Percentiles rank a stretch among this genome's conserved stretches.
Conservation (phyloP, 2,113 vertebrate genomes). For the Plotosus lineatus region DNA sequence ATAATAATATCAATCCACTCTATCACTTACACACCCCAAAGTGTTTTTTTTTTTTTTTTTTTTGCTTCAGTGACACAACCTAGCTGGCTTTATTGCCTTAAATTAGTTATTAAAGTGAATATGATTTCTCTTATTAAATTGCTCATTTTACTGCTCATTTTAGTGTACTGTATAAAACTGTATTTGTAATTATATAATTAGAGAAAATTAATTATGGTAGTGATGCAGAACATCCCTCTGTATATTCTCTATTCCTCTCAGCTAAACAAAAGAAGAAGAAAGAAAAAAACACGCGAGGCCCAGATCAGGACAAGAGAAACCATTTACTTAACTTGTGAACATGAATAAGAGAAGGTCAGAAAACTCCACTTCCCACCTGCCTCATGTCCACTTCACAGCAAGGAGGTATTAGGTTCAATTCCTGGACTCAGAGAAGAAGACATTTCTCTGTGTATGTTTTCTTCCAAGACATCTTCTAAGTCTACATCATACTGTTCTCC, state of each 20-base stretch:
- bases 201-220: background rate
- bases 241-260: background rate
- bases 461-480: no score
- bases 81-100: background rate
- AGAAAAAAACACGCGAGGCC: background rate
- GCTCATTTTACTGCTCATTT: background rate
- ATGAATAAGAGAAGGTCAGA: background rate
- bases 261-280: background rate
- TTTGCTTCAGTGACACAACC: background rate
- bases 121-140: background rate
- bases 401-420: no score
- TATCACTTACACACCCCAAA: background rate
- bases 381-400: no score
- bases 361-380: no score
- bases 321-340: conserved; percentile 3
- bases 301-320: background rate
- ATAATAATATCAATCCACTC: background rate
- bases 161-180: background rate
- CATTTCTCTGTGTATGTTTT: no score
- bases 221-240: background rate
- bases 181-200: background rate
- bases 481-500: no score
- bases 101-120: background rate
- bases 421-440: no score
- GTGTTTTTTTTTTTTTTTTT: background rate